A percentile compares a stretch with the other conserved stretches of the same genome.
Conservation (phyloP, 2,113 vertebrate genomes). For the Uropsilus gracilis region DNA sequence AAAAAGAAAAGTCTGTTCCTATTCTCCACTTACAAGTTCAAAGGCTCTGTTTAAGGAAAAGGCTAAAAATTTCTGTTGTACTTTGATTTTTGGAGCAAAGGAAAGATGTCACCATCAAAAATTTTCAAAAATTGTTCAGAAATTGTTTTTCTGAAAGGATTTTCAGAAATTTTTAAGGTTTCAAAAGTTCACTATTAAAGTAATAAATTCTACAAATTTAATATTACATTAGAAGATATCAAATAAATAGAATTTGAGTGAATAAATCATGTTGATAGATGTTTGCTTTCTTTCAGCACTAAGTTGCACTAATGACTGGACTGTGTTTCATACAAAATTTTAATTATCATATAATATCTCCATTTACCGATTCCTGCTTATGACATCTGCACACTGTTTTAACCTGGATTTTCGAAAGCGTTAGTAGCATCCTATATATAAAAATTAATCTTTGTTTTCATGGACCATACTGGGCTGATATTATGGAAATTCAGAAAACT, state of each 20-base stretch:
- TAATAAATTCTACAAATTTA: background rate
- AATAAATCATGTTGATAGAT: no score
- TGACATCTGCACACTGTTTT: background rate
- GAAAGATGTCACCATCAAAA: background rate
- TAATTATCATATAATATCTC: background rate
- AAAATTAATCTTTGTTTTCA: background rate
- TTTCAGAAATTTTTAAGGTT: background rate
- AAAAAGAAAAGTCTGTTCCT: slow-evolving; percentile 34
- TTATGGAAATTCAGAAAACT: background rate
- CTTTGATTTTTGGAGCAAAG: background rate
- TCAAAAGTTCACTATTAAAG: background rate
- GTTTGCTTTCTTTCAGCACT: background rate
- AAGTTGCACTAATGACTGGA: background rate
- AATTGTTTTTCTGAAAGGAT: no score
- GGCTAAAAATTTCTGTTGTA: background rate
- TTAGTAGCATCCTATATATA: background rate
- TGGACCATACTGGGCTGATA: background rate
- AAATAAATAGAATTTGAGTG: background rate
- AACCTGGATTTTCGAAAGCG: background rate
- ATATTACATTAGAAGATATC: slow-evolving; percentile 40
- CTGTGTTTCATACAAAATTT: background rate
- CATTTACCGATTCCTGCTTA: background rate
- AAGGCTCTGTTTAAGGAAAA: slow-evolving; percentile 16
- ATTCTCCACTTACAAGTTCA: background rate
- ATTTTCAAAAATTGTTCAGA: no score